Evolutionary conservation across 2,888 invertebrate genomes (phyloP), one percentile per base, ranked within the genome.

Genomic region (Epistrophe eligans): DNA sequence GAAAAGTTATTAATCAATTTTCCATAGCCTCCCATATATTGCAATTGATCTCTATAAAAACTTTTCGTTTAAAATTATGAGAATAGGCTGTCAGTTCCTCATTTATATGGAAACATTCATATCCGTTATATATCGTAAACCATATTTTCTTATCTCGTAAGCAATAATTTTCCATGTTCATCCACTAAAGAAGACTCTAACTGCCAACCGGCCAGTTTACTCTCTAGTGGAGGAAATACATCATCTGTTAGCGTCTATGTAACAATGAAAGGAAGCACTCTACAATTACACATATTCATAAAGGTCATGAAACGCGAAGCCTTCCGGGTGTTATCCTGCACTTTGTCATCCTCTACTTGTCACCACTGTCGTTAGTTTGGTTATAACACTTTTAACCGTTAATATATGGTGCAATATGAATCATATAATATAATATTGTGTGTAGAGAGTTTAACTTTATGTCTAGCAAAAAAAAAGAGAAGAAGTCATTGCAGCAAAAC

Each of bases 341-440:
- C 76, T 84, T 85, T 85, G 62, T 82, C 81, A 77, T 85, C 35
- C 73, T 45, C 62, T 24, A 28, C 40, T 43, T 19, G 67, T 38
- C 62, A 19, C 70, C 74, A 74, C 19, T 57, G 60, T 55, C 77
- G 57, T 81, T 77, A 72, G 81, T 55, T 81, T 15, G 50, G 66
- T 64, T 82, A 71, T 82, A 77, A 77, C 77, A 52, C 76, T 71
- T 48, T 55, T 67, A 66, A 64, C 28, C 38, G 35, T 38, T 50
- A 79, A 57, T 79, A 60, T 70, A 64, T 85, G 70, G 73, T 77
- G 82, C 85, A 85, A 71, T 58, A 85, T 82, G 85, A 85, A 85
- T 82, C 81, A 85, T 81, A 24, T 24, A 24, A 24, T 24, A 77
- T 28, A 15, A 38, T 28, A 35, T 32, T 50, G 32, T 50, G 58